Percentiles rank a stretch among this genome's conserved stretches.
Evolutionary conservation across 2,113 vertebrate genomes (phyloP).

Genomic region (Catharus fuscescens): DNA sequence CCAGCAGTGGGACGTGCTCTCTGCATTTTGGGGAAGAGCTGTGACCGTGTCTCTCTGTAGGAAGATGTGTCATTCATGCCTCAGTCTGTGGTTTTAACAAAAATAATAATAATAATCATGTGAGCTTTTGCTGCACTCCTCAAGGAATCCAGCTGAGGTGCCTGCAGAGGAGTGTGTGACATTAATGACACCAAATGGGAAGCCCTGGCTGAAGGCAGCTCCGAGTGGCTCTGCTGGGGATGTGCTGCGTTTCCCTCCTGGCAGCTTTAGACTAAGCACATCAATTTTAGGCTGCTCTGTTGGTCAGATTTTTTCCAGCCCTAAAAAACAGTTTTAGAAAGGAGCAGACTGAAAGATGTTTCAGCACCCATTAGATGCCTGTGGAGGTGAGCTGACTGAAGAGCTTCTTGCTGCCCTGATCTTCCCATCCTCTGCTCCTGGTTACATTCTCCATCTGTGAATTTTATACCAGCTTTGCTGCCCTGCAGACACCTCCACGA

Average conservation of each 20-base stretch:
- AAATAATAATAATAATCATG: neutral
- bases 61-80: neutral
- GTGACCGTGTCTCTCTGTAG: neutral
- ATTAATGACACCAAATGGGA: neutral
- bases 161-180: neutral
- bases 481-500: neutral
- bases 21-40: neutral
- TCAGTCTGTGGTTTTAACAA: neutral
- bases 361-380: neutral
- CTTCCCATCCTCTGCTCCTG: neutral
- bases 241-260: neutral
- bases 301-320: neutral
- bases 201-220: neutral
- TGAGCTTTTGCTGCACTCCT: neutral
- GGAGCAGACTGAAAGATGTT: neutral
- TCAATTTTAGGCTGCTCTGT: neutral
- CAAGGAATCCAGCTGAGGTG: neutral
- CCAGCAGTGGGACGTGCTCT: neutral
- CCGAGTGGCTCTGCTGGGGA: rapidly evolving
- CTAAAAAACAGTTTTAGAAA: neutral
- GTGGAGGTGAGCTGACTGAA: neutral
- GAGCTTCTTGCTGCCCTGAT: neutral
- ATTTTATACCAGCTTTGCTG: neutral
- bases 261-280: neutral
- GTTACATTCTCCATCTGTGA: no score